Conservation (phyloP, 2,113 vertebrate species). For the Oreotrochilus melanogaster region DNA sequence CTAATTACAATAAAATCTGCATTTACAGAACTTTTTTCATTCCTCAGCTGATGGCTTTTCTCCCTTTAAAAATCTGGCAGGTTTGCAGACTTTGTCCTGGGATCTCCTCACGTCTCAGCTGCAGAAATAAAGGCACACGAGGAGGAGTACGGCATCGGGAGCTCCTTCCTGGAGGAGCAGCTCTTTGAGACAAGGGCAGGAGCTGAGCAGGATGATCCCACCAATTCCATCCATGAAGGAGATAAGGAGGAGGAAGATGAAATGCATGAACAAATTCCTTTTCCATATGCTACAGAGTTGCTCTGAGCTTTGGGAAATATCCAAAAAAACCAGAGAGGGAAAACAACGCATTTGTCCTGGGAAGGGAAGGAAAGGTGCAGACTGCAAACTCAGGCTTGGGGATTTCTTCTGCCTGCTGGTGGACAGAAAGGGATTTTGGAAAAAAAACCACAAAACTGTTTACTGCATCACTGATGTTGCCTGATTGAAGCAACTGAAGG, state of each 20-base stretch:
- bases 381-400: neutral
- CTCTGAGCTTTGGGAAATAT: slow-evolving; percentile 40
- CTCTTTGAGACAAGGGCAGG: slow-evolving; percentile 62
- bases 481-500: neutral
- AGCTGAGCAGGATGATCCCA: neutral
- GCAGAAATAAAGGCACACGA: slow-evolving; percentile 78
- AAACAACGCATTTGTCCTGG: neutral
- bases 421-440: neutral
- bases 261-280: neutral
- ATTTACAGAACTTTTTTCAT: neutral
- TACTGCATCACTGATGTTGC: neutral
- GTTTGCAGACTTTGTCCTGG: slow-evolving; percentile 84
- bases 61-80: slow-evolving; percentile 63
- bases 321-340: neutral
- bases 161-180: slow-evolving; percentile 78
- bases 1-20: no score
- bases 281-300: slow-evolving; percentile 30
- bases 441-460: neutral
- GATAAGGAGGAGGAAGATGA: slow-evolving; percentile 1
- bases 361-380: neutral
- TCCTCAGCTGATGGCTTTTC: neutral
- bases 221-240: neutral
- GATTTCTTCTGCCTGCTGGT: neutral
- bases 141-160: slow-evolving; percentile 75
- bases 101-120: slow-evolving; percentile 74